Conservation (phyloP, 2,888 invertebrate species). For the Acleris holmiana region DNA sequence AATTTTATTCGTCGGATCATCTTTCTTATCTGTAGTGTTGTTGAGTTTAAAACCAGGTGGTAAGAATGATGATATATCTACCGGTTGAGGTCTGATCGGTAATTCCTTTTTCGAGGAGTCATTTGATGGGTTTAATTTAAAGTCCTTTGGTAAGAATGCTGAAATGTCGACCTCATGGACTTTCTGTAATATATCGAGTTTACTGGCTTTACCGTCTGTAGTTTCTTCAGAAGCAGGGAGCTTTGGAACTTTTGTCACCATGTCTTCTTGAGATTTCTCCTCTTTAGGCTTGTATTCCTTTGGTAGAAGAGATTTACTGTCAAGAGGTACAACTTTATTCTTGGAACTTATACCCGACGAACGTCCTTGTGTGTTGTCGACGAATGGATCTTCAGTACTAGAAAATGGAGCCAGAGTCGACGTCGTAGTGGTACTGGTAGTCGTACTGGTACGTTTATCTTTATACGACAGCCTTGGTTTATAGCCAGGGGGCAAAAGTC, state of each 20-base stretch:
- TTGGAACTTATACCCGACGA: slow-evolving; percentile 83
- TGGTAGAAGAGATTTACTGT: slow-evolving; percentile 81
- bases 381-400: slow-evolving; percentile 53
- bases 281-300: slow-evolving; percentile 82
- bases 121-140: slow-evolving; percentile 71
- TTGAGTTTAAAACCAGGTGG: slow-evolving; percentile 76
- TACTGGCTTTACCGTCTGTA: slow-evolving; percentile 58
- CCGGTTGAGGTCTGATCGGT: slow-evolving; percentile 54
- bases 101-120: slow-evolving; percentile 59
- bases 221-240: slow-evolving; percentile 59
- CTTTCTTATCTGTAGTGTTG: slow-evolving; percentile 31
- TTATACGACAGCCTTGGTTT: slow-evolving; percentile 81
- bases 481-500: slow-evolving; percentile 87
- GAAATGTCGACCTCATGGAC: slow-evolving; percentile 76
- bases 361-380: slow-evolving; percentile 75
- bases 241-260: slow-evolving; percentile 76
- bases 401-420: slow-evolving; percentile 43
- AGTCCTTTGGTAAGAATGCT: slow-evolving; percentile 86
- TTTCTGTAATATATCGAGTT: slow-evolving; percentile 60
- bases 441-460: slow-evolving; percentile 82
- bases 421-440: slow-evolving; percentile 57
- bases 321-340: slow-evolving; percentile 83
- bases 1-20: slow-evolving; percentile 33
- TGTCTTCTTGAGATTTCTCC: slow-evolving; percentile 66
- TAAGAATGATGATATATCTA: slow-evolving; percentile 86